Evolutionary conservation across 2,888 invertebrate species (phyloP), one percentile per base, ranked within the genome.

Genomic region (Agonopterix arenella): DNA sequence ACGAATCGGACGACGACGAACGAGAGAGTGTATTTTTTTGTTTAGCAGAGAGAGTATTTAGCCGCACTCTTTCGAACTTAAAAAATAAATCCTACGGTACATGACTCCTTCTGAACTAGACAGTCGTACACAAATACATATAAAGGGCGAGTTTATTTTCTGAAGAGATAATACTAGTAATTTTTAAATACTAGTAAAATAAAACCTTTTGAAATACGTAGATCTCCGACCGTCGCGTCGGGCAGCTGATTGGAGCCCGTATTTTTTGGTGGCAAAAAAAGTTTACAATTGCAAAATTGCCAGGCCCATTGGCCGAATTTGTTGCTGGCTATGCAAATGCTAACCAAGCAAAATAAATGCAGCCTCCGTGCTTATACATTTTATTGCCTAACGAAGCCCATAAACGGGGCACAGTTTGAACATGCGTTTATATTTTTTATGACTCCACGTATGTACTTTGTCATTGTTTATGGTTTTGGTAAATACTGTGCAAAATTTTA

Each of bases 321-420:
- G 59, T 53, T 42, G 38, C 45, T 52, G 52, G 44, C 56, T 55
- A 57, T 57, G 58, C 56, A 58, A 59, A 60, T 61, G 63, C 66
- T 53, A 54, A 51, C 57, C 57, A 54, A 57, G 64, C 62, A 55
- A 55, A 68, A 68, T 66, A 66, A 61, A 64, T 66, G 62, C 62
- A 64, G 49, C 58, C 54, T 59, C 55, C 59, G 52, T 65, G 61
- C 66, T 63, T 63, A 54, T 57, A 56, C 55, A 55, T 51, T 66
- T 65, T 66, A 67, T 60, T 60, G 60, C 57, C 60, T 54, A 61
- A 58, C 60, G 60, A 60, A 58, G 56, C 54, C 56, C 58, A 60
- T 61, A 61, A 66, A 64, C 59, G 57, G 52, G 54, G 41, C 11
- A 28, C 18, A 50, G 45, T 41, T 47, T 48, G 16, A 28, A 18